Percentiles rank a stretch among this genome's conserved stretches.
phyloP scores from a whole-genome alignment of 2,113 vertebrate species.

The Jacana jacana region DNA sequence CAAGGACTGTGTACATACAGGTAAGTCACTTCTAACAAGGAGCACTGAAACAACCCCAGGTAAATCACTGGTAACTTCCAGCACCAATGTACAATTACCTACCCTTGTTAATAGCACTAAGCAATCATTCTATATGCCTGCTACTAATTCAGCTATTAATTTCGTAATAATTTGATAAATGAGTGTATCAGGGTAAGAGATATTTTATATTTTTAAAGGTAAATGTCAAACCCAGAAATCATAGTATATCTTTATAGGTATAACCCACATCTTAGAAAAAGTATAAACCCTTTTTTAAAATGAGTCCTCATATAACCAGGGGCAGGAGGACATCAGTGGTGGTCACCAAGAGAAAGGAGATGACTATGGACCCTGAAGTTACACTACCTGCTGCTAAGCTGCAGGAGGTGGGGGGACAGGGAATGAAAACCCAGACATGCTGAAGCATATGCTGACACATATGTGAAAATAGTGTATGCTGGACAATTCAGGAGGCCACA shows the following conservation, averaged over 20 bases:
- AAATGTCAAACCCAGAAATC: background rate
- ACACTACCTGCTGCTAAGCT: background rate
- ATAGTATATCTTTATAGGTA: background rate
- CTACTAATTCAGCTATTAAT: background rate
- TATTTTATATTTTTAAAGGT: background rate
- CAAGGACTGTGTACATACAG: background rate
- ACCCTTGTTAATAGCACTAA: background rate
- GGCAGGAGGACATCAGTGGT: too few species aligned
- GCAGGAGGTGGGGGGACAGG: background rate
- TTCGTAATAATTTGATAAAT: background rate
- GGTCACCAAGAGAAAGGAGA: background rate
- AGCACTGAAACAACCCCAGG: background rate
- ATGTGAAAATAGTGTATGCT: background rate
- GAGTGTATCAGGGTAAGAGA: background rate
- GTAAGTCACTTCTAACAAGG: background rate
- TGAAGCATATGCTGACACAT: accelerated
- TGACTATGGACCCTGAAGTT: background rate
- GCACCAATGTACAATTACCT: background rate
- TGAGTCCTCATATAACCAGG: background rate
- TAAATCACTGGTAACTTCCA: background rate
- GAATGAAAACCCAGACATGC: background rate
- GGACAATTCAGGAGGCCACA: background rate
- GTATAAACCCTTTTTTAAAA: background rate
- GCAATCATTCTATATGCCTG: background rate
- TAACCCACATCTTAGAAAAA: background rate